These are phyloP conservation scores for Clarias fuscus DNA, from an alignment of 2,797 vertebrate species.

Conservation along the genomic window DNA sequence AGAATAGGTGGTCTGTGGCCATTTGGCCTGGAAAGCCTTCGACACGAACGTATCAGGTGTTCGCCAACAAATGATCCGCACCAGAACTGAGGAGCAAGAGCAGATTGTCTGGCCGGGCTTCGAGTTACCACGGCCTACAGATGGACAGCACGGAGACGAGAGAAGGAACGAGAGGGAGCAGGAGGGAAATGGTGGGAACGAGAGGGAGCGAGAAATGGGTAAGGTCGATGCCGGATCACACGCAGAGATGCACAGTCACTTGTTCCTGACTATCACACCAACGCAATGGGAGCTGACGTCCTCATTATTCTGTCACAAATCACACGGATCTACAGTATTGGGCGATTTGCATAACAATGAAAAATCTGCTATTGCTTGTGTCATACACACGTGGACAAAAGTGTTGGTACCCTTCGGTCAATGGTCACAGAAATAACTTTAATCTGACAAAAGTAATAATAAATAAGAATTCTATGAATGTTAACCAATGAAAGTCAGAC, in stretches of 20 bases:
- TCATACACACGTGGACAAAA: no score
- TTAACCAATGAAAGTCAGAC: no score
- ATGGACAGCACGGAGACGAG: conserved; percentile 45
- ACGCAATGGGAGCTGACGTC: conserved; percentile 11
- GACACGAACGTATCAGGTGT: conserved; percentile 77
- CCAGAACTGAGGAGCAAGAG: conserved; percentile 67
- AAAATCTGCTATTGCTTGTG: not conserved
- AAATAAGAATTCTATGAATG: no score
- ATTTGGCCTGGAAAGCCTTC: conserved; percentile 74
- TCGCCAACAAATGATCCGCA: conserved; percentile 75
- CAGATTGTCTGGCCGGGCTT: conserved; percentile 64
- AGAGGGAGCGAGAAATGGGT: not conserved
- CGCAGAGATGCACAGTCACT: conserved; percentile 29
- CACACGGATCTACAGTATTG: not conserved
- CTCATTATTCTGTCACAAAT: conserved; percentile 9
- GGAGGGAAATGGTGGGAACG: conserved; percentile 17
- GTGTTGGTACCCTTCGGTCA: no score
- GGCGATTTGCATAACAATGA: not conserved
- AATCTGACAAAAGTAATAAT: no score
- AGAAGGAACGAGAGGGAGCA: conserved; percentile 27
- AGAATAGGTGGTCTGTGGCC: conserved; percentile 77
- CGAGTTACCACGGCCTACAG: conserved; percentile 53
- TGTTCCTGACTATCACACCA: conserved; percentile 17
- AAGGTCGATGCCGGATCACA: conserved; percentile 23
- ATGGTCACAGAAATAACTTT: no score